Percentiles rank a stretch among this genome's conserved stretches.
These are phyloP conservation scores for Halocynthia aurantium DNA, from an alignment of 23 tunicate genomes.

Conservation along the genomic window DNA sequence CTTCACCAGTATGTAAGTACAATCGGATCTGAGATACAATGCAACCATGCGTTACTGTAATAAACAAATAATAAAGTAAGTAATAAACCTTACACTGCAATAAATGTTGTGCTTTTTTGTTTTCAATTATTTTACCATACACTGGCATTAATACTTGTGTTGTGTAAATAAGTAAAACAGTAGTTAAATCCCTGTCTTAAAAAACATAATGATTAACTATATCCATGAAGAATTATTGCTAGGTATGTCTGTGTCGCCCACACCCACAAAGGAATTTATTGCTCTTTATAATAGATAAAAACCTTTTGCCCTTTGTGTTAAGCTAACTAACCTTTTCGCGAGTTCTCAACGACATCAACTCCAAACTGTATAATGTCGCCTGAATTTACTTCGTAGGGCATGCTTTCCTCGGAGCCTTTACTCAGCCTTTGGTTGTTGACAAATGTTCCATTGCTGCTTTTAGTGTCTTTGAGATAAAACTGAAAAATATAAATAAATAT, in stretches of 20 bases:
- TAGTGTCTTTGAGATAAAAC: slow-evolving; percentile 91
- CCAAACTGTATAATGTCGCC: slow-evolving; percentile 95
- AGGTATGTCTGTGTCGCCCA: neutral
- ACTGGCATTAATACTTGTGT: too few relatives aligned
- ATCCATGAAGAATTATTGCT: neutral
- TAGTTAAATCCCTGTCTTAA: too few relatives aligned
- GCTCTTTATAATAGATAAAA: neutral
- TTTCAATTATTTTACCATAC: too few relatives aligned
- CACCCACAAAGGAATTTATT: neutral
- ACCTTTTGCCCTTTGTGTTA: too few relatives aligned
- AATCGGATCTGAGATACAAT: slow-evolving; percentile 78
- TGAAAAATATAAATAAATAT: slow-evolving; percentile 1
- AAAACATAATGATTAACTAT: too few relatives aligned
- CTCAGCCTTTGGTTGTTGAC: slow-evolving; percentile 87
- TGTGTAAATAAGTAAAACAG: too few relatives aligned
- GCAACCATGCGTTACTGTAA: slow-evolving; percentile 87
- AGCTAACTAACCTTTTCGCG: slow-evolving; percentile 51
- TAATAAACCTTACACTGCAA: too few relatives aligned
- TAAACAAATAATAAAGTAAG: neutral
- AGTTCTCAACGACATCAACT: slow-evolving; percentile 87
- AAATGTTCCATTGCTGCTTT: slow-evolving; percentile 96
- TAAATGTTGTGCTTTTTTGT: too few relatives aligned
- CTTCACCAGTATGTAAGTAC: slow-evolving; percentile 84
- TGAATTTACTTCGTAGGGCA: slow-evolving; percentile 78
- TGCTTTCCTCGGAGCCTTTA: slow-evolving; percentile 74